Evolutionary conservation across 2,888 invertebrate species (phyloP), one percentile per base, ranked within the genome.

Genomic region (Serripes groenlandicus): DNA sequence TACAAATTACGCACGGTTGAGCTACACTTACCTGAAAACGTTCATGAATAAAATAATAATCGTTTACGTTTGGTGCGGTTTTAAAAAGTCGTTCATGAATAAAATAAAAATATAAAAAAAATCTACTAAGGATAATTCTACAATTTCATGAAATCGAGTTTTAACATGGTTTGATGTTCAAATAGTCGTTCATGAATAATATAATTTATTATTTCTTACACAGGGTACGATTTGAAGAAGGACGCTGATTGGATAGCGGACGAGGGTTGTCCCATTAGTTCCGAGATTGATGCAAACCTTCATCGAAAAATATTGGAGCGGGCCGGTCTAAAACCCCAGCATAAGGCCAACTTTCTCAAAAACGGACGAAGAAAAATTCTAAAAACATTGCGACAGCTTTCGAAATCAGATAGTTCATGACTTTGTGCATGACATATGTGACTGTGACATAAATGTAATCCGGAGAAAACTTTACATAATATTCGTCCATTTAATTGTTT

Each of bases 221-320:
- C 79, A 88, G 88, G 76, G 54, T 88, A 86, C 66, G 83, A 83
- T 58, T 85, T 85, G 28, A 81, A 76, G 26, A 78, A 72, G 37
- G 86, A 88, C 49, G 74, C 83, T 4, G 82, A 86, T 28, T 88
- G 86, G 88, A 70, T 88, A 26, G 42, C 60, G 3, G 77, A 74
- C 7, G 86, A 86, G 32, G 78, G 81, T 0, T 81, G 82, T 49
- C 83, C 83, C 1, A 49, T 73, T n/a, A 56, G 54, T 66, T 69
- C 56, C 1, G 71, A 78, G 34, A 60, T 58, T 0, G 74, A 85
- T 21, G 0, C 82, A 3, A 77, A 72, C 42, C 62, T 80, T 21
- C 70, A 77, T 35, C 21, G 37, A n/a, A 85, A 85, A 82, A 32
- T 85, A 58, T 37, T 82, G 54, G 80, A 56, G 28, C 66, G 69